Percentiles rank a stretch among this genome's conserved stretches.
Evolutionary conservation across 2,797 vertebrate species (phyloP).

Genomic region (Pangasius sanitwongsei): DNA sequence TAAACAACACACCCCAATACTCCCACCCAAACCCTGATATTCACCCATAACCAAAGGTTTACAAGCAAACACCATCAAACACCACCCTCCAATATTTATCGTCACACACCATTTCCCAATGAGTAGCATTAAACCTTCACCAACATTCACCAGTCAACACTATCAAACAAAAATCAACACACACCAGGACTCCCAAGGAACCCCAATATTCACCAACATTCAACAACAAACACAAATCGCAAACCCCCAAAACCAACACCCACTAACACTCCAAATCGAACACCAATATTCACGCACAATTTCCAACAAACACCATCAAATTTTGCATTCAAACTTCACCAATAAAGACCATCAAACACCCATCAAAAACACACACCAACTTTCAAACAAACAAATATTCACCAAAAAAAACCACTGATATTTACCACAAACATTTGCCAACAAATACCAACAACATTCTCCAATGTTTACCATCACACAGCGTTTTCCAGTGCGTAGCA

Average conservation of each 20-base stretch:
- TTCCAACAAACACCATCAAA: neutral
- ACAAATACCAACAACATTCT: neutral
- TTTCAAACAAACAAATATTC: neutral
- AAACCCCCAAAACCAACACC: neutral
- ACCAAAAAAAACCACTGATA: too few relatives aligned
- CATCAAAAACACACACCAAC: neutral
- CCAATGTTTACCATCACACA: neutral
- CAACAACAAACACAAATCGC: neutral
- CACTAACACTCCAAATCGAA: neutral
- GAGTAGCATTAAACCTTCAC: neutral
- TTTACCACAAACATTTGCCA: neutral
- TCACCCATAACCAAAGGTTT: neutral
- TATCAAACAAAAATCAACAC: neutral
- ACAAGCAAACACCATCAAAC: neutral
- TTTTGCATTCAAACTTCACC: neutral
- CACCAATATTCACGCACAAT: neutral
- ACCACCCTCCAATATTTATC: neutral
- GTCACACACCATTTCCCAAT: neutral
- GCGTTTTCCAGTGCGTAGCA: neutral
- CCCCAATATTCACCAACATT: neutral
- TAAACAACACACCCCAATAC: neutral
- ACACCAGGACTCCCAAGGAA: neutral
- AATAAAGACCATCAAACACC: neutral
- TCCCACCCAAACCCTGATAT: neutral
- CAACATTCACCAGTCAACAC: neutral